A percentile compares a stretch with the other conserved stretches of the same genome.
These are phyloP conservation scores for Pristionchus entomophagus DNA, from an alignment of 2,888 invertebrate species.

Conservation along the genomic window DNA sequence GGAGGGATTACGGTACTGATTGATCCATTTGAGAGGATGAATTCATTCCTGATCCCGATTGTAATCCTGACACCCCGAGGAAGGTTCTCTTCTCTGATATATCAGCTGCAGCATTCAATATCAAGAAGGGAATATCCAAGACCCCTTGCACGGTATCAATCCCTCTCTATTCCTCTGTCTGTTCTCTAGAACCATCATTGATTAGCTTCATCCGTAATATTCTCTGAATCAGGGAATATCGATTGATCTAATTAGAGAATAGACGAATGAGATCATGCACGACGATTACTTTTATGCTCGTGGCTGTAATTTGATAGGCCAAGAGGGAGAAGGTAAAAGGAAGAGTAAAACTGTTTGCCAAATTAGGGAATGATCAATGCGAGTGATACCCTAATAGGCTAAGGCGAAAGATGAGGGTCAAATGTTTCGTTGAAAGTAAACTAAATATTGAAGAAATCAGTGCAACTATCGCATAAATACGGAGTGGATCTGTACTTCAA, in stretches of 20 bases:
- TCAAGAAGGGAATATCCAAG: slow-evolving; percentile 86
- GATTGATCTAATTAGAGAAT: neutral
- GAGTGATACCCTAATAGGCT: neutral
- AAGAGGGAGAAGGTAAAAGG: neutral
- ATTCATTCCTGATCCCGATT: slow-evolving; percentile 62
- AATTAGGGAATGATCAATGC: neutral
- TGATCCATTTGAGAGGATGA: slow-evolving; percentile 41
- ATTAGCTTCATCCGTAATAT: too few species aligned
- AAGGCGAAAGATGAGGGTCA: neutral
- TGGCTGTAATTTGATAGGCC: too few species aligned
- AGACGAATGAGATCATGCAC: too few species aligned
- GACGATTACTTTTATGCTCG: too few species aligned
- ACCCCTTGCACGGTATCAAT: slow-evolving; percentile 88
- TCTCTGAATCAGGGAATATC: neutral
- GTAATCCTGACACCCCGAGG: slow-evolving; percentile 70
- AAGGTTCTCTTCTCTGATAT: slow-evolving; percentile 72
- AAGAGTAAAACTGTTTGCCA: neutral
- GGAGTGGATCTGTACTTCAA: slow-evolving; percentile 92
- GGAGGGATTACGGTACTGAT: neutral
- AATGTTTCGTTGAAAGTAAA: neutral
- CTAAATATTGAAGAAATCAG: slow-evolving; percentile 84
- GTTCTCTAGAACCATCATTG: too few species aligned
- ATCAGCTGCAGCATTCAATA: slow-evolving; percentile 85
- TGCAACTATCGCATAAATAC: slow-evolving; percentile 83
- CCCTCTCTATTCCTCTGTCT: neutral